phyloP scores from a whole-genome alignment of 2,797 vertebrate genomes.

The Siniperca obscura region DNA sequence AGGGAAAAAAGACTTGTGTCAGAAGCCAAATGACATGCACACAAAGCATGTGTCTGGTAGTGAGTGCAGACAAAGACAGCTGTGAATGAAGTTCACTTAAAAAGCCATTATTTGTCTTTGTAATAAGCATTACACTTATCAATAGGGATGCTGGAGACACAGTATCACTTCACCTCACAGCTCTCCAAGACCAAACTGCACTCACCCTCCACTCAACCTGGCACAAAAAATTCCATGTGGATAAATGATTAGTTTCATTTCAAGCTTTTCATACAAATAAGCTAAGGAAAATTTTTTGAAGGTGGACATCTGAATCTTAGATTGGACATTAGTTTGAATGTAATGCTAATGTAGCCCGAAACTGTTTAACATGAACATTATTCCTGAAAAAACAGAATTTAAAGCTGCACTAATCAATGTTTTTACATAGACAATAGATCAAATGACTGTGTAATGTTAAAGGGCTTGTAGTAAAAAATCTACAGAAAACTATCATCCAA shows the following conservation, averaged over 20 bases:
- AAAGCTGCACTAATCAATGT: constrained; percentile 2
- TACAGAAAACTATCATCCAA: not conserved
- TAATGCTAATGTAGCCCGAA: not conserved
- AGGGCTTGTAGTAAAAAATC: not conserved
- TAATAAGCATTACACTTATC: not conserved
- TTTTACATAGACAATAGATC: not conserved
- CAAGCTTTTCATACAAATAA: not conserved
- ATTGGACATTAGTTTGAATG: not conserved
- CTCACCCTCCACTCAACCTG: constrained; percentile 4
- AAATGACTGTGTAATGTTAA: not conserved
- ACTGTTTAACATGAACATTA: not conserved
- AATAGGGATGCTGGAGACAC: not conserved
- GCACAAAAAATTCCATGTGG: not conserved
- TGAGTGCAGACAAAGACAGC: constrained; percentile 4
- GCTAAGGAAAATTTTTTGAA: not conserved
- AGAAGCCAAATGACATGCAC: not conserved
- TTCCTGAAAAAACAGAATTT: not conserved
- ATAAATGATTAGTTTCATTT: not conserved
- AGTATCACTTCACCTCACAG: not conserved
- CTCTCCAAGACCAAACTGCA: constrained; percentile 1
- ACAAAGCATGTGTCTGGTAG: not conserved
- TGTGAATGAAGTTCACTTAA: constrained; percentile 13
- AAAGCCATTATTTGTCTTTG: constrained; percentile 18
- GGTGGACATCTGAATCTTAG: not conserved
- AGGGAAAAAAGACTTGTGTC: not conserved